Evolutionary conservation across 1,140 invertebrate genomes (phyloP).

Genomic region (Megalopta genalis): DNA sequence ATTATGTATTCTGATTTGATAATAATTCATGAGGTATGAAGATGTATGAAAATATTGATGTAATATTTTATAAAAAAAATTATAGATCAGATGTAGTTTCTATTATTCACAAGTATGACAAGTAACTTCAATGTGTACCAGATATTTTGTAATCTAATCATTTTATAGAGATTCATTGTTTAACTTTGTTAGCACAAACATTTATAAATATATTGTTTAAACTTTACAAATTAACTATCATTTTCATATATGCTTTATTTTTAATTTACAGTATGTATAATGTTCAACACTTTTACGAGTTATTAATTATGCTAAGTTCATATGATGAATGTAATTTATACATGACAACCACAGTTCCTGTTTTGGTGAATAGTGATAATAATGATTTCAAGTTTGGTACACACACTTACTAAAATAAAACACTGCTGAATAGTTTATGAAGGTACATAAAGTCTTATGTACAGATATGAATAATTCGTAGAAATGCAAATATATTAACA

Average conservation of each 20-base stretch:
- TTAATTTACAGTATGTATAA: background rate
- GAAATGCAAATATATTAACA: conserved; percentile 8
- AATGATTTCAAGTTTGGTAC: conserved; percentile 14
- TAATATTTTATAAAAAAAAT: background rate
- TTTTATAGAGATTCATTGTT: background rate
- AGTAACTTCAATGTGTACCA: background rate
- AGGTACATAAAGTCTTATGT: conserved; percentile 33
- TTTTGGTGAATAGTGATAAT: background rate
- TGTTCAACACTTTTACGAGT: no score
- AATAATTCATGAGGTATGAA: conserved; percentile 33
- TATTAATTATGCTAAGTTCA: background rate
- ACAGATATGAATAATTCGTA: background rate
- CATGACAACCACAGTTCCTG: conserved; percentile 12
- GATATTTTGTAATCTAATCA: background rate
- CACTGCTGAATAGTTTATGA: conserved; percentile 19
- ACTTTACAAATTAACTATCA: background rate
- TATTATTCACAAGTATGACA: background rate
- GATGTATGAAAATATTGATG: conserved; percentile 4
- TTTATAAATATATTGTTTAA: background rate
- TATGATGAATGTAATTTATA: conserved; percentile 14
- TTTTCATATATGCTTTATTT: background rate
- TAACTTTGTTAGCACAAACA: background rate
- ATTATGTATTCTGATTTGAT: conserved; percentile 17
- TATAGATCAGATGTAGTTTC: background rate
- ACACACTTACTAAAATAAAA: conserved; percentile 6